Conservation (phyloP, 1,140 invertebrate species). For the Chelonus insularis region DNA sequence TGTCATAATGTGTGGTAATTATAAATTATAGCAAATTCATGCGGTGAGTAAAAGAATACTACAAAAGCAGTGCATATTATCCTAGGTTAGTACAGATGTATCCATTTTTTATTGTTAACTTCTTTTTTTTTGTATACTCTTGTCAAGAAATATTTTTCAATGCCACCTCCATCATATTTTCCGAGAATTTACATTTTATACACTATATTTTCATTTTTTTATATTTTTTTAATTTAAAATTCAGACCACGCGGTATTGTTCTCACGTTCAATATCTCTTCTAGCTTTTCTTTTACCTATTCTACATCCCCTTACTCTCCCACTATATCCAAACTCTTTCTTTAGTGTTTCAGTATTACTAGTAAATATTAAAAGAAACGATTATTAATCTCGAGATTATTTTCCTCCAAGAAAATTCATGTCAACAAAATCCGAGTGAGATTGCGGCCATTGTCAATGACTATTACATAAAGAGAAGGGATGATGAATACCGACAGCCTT, state of each 20-base stretch:
- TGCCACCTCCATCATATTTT: not conserved
- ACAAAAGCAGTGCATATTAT: too few species aligned
- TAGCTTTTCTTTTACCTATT: not conserved
- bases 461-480: conserved; percentile 8
- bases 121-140: not conserved
- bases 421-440: conserved; percentile 1
- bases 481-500: conserved; percentile 7
- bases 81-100: too few species aligned
- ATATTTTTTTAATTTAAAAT: conserved; percentile 22
- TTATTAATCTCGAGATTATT: not conserved
- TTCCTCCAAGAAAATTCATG: not conserved
- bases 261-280: conserved; percentile 21
- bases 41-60: too few species aligned
- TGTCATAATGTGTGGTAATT: too few species aligned
- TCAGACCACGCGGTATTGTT: conserved; percentile 26
- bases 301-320: not conserved
- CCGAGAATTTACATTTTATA: not conserved
- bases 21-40: too few species aligned
- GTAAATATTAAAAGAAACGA: conserved; percentile 8
- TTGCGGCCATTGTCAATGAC: conserved; percentile 5
- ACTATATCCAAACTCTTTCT: not conserved
- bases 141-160: not conserved
- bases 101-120: too few species aligned
- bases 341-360: not conserved
- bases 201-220: conserved; percentile 1